Evolutionary conservation across 1,140 invertebrate species (phyloP).

Genomic region (Geopemphigus sp.): DNA sequence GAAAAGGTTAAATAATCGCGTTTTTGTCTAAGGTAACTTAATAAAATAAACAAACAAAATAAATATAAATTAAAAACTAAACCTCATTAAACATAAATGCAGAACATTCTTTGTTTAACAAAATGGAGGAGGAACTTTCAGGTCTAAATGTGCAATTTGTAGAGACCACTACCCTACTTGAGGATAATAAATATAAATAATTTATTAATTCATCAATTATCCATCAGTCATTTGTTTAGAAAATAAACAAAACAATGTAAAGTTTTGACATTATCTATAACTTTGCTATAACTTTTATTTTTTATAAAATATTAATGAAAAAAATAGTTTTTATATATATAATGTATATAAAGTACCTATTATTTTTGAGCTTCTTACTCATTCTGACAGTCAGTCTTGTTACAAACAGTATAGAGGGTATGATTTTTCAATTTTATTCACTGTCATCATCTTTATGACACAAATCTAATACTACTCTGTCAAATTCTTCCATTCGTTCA

Average conservation of each 20-base stretch:
- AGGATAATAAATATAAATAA: conserved; percentile 43
- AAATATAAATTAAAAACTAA: conserved; percentile 40
- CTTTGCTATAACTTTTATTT: conserved; percentile 26
- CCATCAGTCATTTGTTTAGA: conserved; percentile 43
- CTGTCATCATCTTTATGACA: conserved; percentile 45
- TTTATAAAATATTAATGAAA: conserved; percentile 17
- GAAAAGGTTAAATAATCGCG: neutral
- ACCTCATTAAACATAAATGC: conserved; percentile 46
- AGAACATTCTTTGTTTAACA: conserved; percentile 27
- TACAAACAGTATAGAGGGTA: conserved; percentile 22
- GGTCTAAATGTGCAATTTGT: conserved; percentile 11
- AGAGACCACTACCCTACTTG: neutral
- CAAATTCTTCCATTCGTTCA: conserved; percentile 41
- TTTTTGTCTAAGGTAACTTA: conserved; percentile 38
- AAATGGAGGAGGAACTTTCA: conserved; percentile 44
- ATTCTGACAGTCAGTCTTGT: conserved; percentile 45
- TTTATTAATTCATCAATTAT: conserved; percentile 36
- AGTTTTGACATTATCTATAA: conserved; percentile 26
- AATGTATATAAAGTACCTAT: conserved; percentile 16
- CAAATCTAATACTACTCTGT: conserved; percentile 47
- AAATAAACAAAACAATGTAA: conserved; percentile 34
- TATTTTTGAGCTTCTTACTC: conserved; percentile 47
- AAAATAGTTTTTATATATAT: conserved; percentile 4
- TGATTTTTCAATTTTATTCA: conserved; percentile 30
- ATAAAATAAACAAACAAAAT: conserved; percentile 34